These are phyloP conservation scores for Phymorhynchus buccinoides DNA, from an alignment of 1,140 invertebrate genomes.

Conservation along the genomic window DNA sequence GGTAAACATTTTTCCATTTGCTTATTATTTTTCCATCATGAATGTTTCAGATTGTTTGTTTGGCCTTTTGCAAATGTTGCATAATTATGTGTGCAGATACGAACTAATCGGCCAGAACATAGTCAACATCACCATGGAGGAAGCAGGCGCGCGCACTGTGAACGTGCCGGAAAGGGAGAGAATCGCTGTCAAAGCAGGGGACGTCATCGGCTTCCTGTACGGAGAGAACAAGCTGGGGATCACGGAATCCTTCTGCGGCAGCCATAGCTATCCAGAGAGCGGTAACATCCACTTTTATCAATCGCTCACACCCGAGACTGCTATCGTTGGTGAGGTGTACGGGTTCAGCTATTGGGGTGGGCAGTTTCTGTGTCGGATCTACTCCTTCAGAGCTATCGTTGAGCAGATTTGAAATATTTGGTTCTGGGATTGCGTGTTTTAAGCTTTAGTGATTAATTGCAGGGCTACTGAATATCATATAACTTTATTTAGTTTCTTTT, in stretches of 20 bases:
- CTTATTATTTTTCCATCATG: too few relatives aligned
- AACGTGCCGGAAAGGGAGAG: constrained; percentile 20
- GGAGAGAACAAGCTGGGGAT: not conserved
- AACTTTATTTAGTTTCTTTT: too few relatives aligned
- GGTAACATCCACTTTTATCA: not conserved
- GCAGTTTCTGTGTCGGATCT: not conserved
- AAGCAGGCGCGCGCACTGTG: not conserved
- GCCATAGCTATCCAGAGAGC: not conserved
- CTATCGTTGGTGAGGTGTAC: not conserved
- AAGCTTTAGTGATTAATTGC: too few relatives aligned
- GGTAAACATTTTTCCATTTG: too few relatives aligned
- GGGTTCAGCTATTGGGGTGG: not conserved
- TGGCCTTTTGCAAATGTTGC: not conserved
- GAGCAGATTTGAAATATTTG: not conserved
- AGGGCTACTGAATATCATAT: too few relatives aligned
- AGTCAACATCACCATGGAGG: not conserved
- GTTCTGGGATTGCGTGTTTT: too few relatives aligned
- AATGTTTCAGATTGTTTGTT: too few relatives aligned
- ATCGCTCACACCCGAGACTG: not conserved
- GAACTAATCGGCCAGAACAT: not conserved
- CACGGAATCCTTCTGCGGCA: not conserved
- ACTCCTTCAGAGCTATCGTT: constrained; percentile 12
- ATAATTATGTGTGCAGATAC: not conserved
- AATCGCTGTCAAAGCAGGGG: constrained; percentile 31
- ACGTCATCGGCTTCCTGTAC: constrained; percentile 31